A percentile compares a stretch with the other conserved stretches of the same genome.
phyloP scores from a whole-genome alignment of 2,797 vertebrate species.

The Coccyzus lansbergi region DNA sequence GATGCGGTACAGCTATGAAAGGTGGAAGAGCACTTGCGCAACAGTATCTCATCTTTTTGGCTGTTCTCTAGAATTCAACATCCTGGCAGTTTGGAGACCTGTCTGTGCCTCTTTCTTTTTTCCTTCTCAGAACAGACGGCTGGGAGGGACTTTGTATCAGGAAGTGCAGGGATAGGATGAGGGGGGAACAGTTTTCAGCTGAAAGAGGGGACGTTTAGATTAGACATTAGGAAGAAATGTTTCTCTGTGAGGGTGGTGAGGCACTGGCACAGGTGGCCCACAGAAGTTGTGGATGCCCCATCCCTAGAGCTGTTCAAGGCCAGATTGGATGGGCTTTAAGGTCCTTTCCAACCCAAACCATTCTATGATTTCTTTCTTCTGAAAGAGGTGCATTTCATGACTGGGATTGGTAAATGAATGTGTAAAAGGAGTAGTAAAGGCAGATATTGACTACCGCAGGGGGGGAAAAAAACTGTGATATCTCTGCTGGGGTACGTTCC shows the following conservation, averaged over 20 bases:
- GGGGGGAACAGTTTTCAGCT: too few relatives aligned
- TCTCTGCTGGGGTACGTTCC: not conserved
- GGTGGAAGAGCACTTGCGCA: not conserved
- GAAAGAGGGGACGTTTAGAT: too few relatives aligned
- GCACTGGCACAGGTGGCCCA: too few relatives aligned
- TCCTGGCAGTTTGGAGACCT: not conserved
- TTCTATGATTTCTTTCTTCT: not conserved
- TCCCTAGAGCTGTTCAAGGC: too few relatives aligned
- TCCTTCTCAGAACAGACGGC: not conserved
- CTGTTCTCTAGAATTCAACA: not conserved
- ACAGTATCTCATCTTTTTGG: not conserved
- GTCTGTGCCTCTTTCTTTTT: not conserved
- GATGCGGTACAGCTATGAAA: not conserved
- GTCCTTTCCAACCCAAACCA: too few relatives aligned
- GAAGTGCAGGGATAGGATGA: too few relatives aligned
- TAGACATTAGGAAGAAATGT: too few relatives aligned
- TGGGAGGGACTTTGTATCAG: too few relatives aligned
- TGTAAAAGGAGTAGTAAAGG: not conserved
- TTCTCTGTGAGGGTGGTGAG: too few relatives aligned
- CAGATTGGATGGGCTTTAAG: too few relatives aligned
- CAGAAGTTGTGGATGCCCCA: too few relatives aligned
- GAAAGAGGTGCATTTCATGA: not conserved
- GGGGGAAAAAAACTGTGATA: not conserved
- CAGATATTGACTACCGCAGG: not conserved
- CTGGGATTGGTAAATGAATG: not conserved